phyloP scores from a whole-genome alignment of 2,797 vertebrate species.

The Prunella strophiata region DNA sequence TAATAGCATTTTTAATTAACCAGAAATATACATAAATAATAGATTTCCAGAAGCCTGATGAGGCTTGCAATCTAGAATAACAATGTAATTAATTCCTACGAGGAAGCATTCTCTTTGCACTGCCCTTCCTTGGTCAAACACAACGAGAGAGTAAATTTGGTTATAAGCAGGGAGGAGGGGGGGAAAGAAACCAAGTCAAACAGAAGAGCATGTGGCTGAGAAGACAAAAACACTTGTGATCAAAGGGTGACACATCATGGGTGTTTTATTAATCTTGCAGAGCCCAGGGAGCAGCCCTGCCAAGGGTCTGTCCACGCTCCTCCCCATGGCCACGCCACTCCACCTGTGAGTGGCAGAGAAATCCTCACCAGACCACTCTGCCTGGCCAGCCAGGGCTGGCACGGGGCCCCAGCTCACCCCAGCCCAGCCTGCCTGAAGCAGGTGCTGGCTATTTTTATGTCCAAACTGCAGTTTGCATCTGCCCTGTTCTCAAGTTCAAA shows the following conservation, averaged over 20 bases:
- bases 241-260: not conserved
- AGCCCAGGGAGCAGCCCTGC: not conserved
- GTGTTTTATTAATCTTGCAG: not conserved
- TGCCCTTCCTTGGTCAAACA: not conserved
- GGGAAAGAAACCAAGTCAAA: not conserved
- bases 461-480: not conserved
- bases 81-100: not conserved
- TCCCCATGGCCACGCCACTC: fast-evolving
- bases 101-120: not conserved
- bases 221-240: not conserved
- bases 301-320: not conserved
- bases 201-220: fast-evolving
- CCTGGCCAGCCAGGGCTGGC: not conserved
- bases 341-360: not conserved
- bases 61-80: not conserved
- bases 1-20: not conserved
- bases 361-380: not conserved
- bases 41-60: not conserved
- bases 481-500: slow-evolving; percentile 1
- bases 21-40: not conserved
- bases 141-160: not conserved
- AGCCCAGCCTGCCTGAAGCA: not conserved
- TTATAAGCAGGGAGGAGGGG: not conserved
- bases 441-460: slow-evolving; percentile 56
- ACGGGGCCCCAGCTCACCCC: not conserved